phyloP scores from a whole-genome alignment of 2,797 vertebrate genomes.

The Adrianichthys oophorus region DNA sequence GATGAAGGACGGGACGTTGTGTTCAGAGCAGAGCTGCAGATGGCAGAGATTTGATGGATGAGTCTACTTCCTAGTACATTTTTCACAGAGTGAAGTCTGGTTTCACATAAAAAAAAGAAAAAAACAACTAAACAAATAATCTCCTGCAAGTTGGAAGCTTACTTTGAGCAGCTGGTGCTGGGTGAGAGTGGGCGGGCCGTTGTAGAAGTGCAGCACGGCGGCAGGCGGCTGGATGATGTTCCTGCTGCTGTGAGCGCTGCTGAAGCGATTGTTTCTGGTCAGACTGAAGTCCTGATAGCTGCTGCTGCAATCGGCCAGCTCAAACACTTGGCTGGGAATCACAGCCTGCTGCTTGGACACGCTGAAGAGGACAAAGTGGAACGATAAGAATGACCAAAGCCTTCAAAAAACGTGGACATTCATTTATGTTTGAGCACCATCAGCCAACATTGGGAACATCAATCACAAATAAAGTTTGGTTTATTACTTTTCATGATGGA shows the following conservation, averaged over 20 bases:
- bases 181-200: slow-evolving; percentile 87
- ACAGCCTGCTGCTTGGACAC: slow-evolving; percentile 94
- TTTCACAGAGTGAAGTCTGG: no score
- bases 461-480: no score
- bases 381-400: background rate
- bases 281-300: slow-evolving; percentile 95
- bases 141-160: slow-evolving; percentile 46
- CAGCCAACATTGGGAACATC: no score
- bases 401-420: no score
- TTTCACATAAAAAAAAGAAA: background rate
- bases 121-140: background rate
- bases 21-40: slow-evolving; percentile 88
- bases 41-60: background rate
- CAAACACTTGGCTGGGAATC: slow-evolving; percentile 93
- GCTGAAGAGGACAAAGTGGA: slow-evolving; percentile 56
- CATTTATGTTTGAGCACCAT: no score
- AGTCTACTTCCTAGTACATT: no score
- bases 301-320: slow-evolving; percentile 88
- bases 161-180: slow-evolving; percentile 84
- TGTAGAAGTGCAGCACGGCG: slow-evolving; percentile 92
- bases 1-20: slow-evolving; percentile 87
- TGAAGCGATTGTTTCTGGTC: slow-evolving; percentile 95
- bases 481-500: no score
- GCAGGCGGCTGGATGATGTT: slow-evolving; percentile 95
- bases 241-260: slow-evolving; percentile 87